phyloP scores from a whole-genome alignment of 2,888 invertebrate species.

The Eupithecia centaureata region DNA sequence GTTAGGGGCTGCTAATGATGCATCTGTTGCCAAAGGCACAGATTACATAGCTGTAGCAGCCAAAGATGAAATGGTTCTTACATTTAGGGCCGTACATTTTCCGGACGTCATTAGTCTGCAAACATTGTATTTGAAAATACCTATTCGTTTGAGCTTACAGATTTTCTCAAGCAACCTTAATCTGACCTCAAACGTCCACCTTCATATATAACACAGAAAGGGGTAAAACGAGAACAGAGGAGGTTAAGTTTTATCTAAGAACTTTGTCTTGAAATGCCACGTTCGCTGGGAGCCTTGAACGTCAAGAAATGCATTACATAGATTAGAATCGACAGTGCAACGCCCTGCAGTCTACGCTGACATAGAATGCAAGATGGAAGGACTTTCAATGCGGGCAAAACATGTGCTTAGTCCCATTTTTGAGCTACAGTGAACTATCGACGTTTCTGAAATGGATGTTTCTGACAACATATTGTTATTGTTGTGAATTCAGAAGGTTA shows the following conservation, averaged over 20 bases:
- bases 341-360: constrained; percentile 18
- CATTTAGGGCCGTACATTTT: constrained; percentile 12
- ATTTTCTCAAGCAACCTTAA: neutral
- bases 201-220: neutral
- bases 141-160: neutral
- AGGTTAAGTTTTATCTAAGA: constrained; percentile 1
- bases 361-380: constrained; percentile 10
- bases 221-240: neutral
- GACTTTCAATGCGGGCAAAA: constrained; percentile 3
- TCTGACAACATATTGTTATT: neutral
- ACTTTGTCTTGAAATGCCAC: constrained; percentile 6
- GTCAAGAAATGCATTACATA: constrained; percentile 26
- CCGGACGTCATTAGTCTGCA: constrained; percentile 1
- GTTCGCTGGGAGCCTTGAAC: constrained; percentile 5
- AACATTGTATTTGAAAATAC: neutral
- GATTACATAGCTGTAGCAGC: constrained; percentile 14
- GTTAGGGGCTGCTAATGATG: constrained; percentile 43
- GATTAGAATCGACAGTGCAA: constrained; percentile 26
- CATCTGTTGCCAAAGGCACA: constrained; percentile 32
- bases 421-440: constrained; percentile 7
- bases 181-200: neutral
- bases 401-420: constrained; percentile 1
- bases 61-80: constrained; percentile 21
- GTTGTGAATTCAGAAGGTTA: neutral
- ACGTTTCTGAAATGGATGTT: neutral